Evolutionary conservation across 2,113 vertebrate genomes (phyloP), one percentile per base, ranked within the genome.

Genomic region (Cavia porcellus): DNA sequence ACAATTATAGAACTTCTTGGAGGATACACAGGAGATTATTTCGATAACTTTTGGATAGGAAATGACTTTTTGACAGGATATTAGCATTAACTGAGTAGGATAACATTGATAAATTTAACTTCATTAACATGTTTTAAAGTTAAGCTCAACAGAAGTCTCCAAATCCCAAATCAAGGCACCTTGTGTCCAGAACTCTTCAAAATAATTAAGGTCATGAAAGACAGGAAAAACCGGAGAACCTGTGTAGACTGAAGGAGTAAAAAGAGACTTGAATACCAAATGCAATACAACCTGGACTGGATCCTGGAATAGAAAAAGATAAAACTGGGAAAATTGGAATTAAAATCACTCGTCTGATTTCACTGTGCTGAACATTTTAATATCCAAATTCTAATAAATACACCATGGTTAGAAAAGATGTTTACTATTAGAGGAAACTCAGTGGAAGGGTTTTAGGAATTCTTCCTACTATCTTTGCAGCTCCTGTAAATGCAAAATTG

Each of bases 401-500:
- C 90, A 45, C 15, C 15, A 50, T 30, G 47, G 14, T 80, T 86
- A 83, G 59, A 4, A 85, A 95, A 93, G 70, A 89, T 52, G 45
- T 55, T 82, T 70, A 79, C 64, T 75, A 87, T 61, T 42, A 95
- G 22, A 86, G 20, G 30, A 95, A 68, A 17, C 47, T 32, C 47
- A 61, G 68, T 22, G 32, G 70, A 89, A 10, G n/a, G 47, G 62
- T 55, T 82, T 89, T 72, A 52, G 52, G 83, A 95, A 91, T 38
- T 84, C 64, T 95, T 64, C 84, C 59, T 87, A 80, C 47, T 83
- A 68, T 92, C 61, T 93, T 82, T 79, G 59, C 25, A 93, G 79
- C 30, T n/a, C 70, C 38, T 92, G 72, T 74, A 89, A 92, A 89
- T 83, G 80, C 70, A 92, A 94, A 96, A 84, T 96, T 93, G 95